Conservation (phyloP, 2,797 vertebrate species). For the Microctenopoma steveboyesi region DNA sequence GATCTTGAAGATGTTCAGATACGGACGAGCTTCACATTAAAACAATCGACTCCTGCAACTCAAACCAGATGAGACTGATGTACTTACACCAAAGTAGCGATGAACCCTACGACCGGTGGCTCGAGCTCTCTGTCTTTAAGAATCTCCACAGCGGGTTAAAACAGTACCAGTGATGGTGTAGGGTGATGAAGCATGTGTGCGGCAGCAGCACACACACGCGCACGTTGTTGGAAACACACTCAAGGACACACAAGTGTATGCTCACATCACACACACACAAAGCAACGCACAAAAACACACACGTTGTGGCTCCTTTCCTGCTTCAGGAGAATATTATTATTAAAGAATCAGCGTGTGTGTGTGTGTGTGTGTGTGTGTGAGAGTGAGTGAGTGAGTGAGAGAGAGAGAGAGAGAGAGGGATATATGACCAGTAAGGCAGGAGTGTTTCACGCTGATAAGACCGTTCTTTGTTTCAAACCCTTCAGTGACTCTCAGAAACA, state of each 20-base stretch:
- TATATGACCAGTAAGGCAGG: not conserved
- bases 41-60: too few relatives aligned
- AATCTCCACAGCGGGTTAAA: too few relatives aligned
- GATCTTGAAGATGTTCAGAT: too few relatives aligned
- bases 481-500: not conserved
- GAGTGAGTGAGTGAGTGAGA: not conserved
- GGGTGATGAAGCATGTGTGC: too few relatives aligned
- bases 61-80: too few relatives aligned
- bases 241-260: not conserved
- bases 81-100: too few relatives aligned
- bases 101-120: too few relatives aligned
- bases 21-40: too few relatives aligned
- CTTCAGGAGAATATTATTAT: slow-evolving; percentile 4
- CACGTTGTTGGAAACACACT: not conserved
- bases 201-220: not conserved
- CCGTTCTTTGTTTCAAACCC: slow-evolving; percentile 24
- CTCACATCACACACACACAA: not conserved
- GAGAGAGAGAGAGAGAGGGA: too few relatives aligned
- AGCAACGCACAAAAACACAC: not conserved
- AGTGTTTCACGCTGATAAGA: slow-evolving; percentile 32
- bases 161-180: too few relatives aligned
- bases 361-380: too few relatives aligned
- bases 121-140: too few relatives aligned
- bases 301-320: not conserved
- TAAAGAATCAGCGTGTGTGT: not conserved